Percentiles rank a stretch among this genome's conserved stretches.
phyloP scores from a whole-genome alignment of 2,797 vertebrate genomes.

The Liasis olivaceus region DNA sequence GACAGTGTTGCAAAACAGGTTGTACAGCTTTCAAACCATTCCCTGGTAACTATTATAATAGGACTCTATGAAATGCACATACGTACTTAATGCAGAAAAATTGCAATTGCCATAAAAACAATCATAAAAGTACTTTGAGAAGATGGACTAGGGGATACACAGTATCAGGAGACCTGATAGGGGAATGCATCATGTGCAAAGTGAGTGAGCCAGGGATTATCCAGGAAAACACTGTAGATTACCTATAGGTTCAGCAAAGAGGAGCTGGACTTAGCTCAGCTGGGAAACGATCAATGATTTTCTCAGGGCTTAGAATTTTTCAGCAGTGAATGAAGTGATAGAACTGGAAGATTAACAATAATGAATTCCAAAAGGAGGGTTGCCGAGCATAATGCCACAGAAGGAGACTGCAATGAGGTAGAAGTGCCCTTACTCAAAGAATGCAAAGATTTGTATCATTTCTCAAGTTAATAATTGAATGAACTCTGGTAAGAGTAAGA shows the following conservation, averaged over 20 bases:
- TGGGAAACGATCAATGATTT: background rate
- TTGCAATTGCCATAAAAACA: background rate
- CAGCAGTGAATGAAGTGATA: background rate
- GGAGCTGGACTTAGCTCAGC: background rate
- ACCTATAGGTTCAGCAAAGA: background rate
- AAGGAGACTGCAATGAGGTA: slow-evolving; percentile 56
- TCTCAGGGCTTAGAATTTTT: background rate
- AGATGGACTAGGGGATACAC: background rate
- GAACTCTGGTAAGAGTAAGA: slow-evolving; percentile 62
- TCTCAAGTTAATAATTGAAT: slow-evolving; percentile 72
- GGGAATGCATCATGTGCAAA: background rate
- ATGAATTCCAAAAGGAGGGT: slow-evolving; percentile 38
- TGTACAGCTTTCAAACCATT: background rate
- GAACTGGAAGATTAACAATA: slow-evolving; percentile 17
- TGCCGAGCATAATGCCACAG: slow-evolving; percentile 41
- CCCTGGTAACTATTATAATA: background rate
- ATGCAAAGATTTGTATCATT: slow-evolving; percentile 71
- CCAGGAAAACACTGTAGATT: background rate
- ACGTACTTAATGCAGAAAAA: background rate
- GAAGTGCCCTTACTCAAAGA: slow-evolving; percentile 54
- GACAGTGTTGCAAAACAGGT: background rate
- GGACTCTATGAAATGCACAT: background rate
- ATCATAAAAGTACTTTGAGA: background rate
- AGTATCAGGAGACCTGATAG: background rate
- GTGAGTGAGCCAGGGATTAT: background rate